Evolutionary conservation across 2,888 invertebrate genomes (phyloP).

Genomic region (Acrobasis repandana): DNA sequence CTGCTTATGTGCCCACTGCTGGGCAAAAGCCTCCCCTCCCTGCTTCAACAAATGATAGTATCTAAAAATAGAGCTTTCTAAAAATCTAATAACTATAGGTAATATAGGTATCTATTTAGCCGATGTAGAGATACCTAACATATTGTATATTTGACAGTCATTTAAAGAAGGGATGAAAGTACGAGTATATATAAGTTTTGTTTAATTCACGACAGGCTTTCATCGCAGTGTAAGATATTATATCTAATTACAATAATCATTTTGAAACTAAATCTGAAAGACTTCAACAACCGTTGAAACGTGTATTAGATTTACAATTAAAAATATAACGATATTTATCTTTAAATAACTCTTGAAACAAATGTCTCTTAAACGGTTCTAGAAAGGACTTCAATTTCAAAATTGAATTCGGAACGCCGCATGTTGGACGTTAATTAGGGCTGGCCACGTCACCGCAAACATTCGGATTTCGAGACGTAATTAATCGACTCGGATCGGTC

Average conservation of each 20-base stretch:
- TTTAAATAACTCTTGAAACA: background rate
- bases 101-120: too few species aligned
- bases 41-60: too few species aligned
- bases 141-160: too few species aligned
- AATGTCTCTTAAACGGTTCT: conserved; percentile 21
- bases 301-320: background rate
- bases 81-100: too few species aligned
- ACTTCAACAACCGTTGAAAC: background rate
- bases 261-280: background rate
- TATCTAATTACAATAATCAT: background rate
- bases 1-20: too few species aligned
- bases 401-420: conserved; percentile 38
- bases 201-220: background rate
- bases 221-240: background rate
- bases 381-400: conserved; percentile 41
- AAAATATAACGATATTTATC: background rate
- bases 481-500: conserved; percentile 70
- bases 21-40: too few species aligned
- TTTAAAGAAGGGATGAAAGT: too few species aligned
- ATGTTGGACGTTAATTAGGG: conserved; percentile 54
- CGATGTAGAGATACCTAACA: too few species aligned
- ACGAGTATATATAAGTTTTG: background rate
- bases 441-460: conserved; percentile 55
- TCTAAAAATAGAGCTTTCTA: too few species aligned
- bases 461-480: conserved; percentile 59